Percentiles rank a stretch among this genome's conserved stretches.
Evolutionary conservation across 1,140 invertebrate species (phyloP).

Genomic region (Eubasilissa regina): DNA sequence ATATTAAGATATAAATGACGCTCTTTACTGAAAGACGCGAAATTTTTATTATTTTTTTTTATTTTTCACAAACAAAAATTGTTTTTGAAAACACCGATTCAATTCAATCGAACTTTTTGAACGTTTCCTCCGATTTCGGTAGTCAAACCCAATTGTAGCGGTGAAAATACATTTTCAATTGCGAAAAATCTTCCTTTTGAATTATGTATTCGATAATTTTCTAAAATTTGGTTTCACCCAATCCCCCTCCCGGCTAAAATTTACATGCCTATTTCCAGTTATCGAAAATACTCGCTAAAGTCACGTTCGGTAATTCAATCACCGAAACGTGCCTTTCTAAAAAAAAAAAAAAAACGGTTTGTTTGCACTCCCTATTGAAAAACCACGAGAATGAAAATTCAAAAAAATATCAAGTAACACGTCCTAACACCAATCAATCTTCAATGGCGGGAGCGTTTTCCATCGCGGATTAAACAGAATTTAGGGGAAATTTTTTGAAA

Average conservation of each 20-base stretch:
- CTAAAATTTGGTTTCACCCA: neutral
- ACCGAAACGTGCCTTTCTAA: slow-evolving; percentile 11
- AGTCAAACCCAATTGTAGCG: neutral
- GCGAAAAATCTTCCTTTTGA: neutral
- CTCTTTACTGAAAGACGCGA: too few relatives aligned
- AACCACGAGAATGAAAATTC: neutral
- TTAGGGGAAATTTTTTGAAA: too few relatives aligned
- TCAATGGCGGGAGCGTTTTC: neutral
- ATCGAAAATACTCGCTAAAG: neutral
- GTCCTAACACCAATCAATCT: slow-evolving; percentile 27
- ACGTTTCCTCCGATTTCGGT: neutral
- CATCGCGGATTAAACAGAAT: too few relatives aligned
- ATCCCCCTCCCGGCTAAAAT: too few relatives aligned
- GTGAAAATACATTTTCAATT: neutral
- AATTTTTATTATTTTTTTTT: too few relatives aligned
- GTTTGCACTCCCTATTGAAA: slow-evolving; percentile 8
- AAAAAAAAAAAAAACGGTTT: neutral
- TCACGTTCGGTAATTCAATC: slow-evolving; percentile 37
- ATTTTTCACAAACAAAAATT: too few relatives aligned
- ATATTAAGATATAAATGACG: too few relatives aligned
- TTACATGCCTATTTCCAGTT: slow-evolving; percentile 16
- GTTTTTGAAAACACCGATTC: neutral
- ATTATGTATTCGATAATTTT: too few relatives aligned
- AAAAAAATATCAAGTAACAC: slow-evolving; percentile 14
- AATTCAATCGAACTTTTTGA: neutral